Evolutionary conservation across 92 coral and sea anemone genomes (phyloP), one percentile per base, ranked within the genome.

Genomic region (Virgularia gustaviana): DNA sequence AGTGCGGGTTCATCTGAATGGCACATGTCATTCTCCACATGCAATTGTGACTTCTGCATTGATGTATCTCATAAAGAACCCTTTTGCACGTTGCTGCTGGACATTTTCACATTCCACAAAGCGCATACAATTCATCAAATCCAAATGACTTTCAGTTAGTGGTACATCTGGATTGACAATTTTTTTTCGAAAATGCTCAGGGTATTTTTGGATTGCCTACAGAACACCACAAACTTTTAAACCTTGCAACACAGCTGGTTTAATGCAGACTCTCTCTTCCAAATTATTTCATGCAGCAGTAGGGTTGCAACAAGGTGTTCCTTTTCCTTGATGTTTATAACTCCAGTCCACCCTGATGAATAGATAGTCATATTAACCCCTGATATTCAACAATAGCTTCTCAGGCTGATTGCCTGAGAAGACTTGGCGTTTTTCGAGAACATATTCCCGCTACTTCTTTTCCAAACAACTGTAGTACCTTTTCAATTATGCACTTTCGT

Each of bases 401-500:
- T 20, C 19, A 13, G 13, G 16, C 51, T 20, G 51, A 43, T 20
- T 43, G 13, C 19, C 51, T 43, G 16, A 43, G 51, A 1, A 43
- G 51, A 15, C 16, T 13, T 43, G 51, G 51, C 2, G 13, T 43
- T 15, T 43, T 43, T 43, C 19, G 13, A 13, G 51, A 43, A 43
- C 51, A 43, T 13, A 43, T 15, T 1, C 51, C 51, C 51, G 19
- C 71, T 56, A 25, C 55, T 29, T 55, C 71, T 65, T 73, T 65
- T 57, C 45, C 57, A 30, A 65, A 73, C 49, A 16, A 24, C 33
- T 67, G 20, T 15, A 78, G 33, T 2, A 37, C 38, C 42, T 78
- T 78, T 38, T 70, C 79, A n/a, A 78, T 20, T 44, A 79, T 33
- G 22, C 55, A 68, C 37, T 71, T 76, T 32, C 36, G 62, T 22